These are phyloP conservation scores for Eueremaeus valkanovi DNA, from an alignment of 2,888 invertebrate genomes.

Conservation along the genomic window DNA sequence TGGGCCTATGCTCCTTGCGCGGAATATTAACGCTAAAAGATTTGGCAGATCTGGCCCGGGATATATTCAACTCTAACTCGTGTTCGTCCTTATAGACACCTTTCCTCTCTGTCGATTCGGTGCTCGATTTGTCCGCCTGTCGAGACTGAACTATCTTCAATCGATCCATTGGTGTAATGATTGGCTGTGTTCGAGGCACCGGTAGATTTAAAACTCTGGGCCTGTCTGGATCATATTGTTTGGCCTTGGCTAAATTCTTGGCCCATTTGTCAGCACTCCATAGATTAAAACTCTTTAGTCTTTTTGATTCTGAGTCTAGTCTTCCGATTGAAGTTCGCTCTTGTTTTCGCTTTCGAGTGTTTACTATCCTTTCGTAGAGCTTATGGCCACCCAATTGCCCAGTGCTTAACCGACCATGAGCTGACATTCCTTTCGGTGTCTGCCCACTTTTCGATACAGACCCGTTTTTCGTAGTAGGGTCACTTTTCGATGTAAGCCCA, in stretches of 20 bases:
- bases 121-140: too few species aligned
- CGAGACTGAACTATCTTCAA: neutral
- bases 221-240: neutral
- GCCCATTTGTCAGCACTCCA: neutral
- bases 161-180: neutral
- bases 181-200: neutral
- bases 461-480: too few species aligned
- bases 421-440: too few species aligned
- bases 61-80: neutral
- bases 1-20: neutral
- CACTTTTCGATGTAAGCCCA: too few species aligned
- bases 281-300: neutral
- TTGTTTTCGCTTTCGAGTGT: neutral
- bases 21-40: neutral
- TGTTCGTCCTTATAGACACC: neutral
- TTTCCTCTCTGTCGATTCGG: too few species aligned
- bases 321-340: neutral
- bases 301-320: neutral
- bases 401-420: neutral
- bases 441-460: too few species aligned
- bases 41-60: neutral
- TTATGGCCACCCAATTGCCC: neutral
- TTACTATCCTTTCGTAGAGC: conserved; percentile 9
- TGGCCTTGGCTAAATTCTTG: neutral
- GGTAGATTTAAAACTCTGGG: neutral